Percentiles rank a stretch among this genome's conserved stretches.
Conservation (phyloP, 92 coral and sea anemone genomes). For the Phenganax stokvisi region DNA sequence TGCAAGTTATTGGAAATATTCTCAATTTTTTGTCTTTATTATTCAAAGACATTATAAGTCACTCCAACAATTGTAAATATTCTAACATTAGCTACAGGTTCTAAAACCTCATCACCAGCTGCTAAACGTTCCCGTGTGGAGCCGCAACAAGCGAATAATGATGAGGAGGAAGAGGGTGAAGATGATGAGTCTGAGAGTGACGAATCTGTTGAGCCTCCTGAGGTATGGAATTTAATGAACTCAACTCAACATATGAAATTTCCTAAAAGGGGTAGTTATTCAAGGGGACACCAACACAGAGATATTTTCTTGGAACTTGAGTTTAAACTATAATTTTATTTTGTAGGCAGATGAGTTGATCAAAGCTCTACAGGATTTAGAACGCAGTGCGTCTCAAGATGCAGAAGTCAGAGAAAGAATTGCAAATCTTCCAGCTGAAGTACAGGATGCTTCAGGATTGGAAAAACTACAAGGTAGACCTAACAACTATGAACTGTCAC, state of each 20-base stretch:
- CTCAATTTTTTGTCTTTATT: no score
- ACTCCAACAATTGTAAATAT: neutral
- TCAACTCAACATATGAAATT: neutral
- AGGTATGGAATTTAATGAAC: conserved; percentile 50
- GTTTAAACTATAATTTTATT: neutral
- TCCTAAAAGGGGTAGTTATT: neutral
- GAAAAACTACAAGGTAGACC: conserved; percentile 81
- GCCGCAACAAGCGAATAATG: conserved; percentile 54
- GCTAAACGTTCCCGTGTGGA: conserved; percentile 71
- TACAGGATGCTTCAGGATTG: conserved; percentile 85
- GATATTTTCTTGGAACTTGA: neutral
- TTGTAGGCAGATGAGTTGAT: conserved; percentile 81
- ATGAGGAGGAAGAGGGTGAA: conserved; percentile 50
- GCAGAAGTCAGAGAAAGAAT: conserved; percentile 93
- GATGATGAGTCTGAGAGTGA: conserved; percentile 22
- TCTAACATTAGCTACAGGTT: conserved; percentile 8
- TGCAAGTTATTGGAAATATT: no score
- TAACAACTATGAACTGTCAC: neutral
- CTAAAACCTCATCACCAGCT: conserved; percentile 46
- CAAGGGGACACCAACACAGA: no score
- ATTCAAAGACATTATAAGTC: no score
- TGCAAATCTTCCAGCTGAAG: conserved; percentile 96
- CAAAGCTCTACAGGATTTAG: conserved; percentile 84
- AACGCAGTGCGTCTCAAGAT: conserved; percentile 93
- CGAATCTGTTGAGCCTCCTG: conserved; percentile 80